phyloP scores from a whole-genome alignment of 2,113 vertebrate species.

The Aptenodytes patagonicus region DNA sequence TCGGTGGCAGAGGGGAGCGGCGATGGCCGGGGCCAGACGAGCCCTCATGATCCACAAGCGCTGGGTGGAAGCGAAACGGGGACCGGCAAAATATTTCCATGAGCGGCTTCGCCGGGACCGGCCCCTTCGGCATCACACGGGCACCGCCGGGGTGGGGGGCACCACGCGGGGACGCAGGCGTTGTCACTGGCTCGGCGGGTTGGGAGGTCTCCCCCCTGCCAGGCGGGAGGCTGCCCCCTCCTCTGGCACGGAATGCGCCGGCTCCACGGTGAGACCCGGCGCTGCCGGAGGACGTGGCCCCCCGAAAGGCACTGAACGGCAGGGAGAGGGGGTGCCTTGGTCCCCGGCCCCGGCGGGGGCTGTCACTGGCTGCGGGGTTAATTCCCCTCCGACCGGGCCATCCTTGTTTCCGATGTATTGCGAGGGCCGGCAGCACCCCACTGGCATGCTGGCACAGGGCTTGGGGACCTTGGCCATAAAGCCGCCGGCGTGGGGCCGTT shows the following conservation, averaged over 20 bases:
- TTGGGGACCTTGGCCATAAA: neutral
- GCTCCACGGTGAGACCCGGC: neutral
- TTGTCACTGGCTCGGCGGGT: neutral
- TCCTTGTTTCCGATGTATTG: neutral
- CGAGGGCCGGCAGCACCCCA: neutral
- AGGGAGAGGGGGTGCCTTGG: neutral
- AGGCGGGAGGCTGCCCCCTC: neutral
- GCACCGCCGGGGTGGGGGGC: neutral
- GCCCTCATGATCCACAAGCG: accelerated
- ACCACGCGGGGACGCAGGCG: neutral
- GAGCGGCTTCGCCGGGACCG: neutral
- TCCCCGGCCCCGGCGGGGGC: neutral
- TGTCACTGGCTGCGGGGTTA: neutral
- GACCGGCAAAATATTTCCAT: too few relatives aligned
- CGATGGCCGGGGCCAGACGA: accelerated
- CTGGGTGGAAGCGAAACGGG: neutral
- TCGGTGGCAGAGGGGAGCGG: accelerated
- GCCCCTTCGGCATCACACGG: neutral
- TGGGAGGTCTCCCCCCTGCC: neutral
- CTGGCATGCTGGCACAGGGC: neutral
- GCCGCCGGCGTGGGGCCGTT: neutral
- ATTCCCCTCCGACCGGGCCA: neutral
- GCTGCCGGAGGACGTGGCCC: neutral
- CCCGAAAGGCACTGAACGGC: neutral
- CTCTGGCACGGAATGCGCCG: neutral